phyloP scores from a whole-genome alignment of 2,797 vertebrate genomes.

The Sebastes steindachneri region DNA sequence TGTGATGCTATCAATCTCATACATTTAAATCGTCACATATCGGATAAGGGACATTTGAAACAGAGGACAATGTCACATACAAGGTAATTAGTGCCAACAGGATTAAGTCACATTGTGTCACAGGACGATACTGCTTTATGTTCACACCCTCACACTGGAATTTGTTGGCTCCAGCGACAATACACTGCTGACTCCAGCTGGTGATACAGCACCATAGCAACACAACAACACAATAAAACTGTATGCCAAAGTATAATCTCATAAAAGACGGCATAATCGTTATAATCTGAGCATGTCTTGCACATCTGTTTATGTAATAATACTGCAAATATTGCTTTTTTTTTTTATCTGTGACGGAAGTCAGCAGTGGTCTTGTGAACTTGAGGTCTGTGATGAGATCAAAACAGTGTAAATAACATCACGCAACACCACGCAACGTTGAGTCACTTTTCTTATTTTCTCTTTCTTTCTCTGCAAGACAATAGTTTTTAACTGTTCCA shows the following conservation, averaged over 20 bases:
- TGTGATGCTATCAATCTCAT: background rate
- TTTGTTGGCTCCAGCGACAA: constrained; percentile 4
- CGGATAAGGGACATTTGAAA: background rate
- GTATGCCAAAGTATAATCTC: background rate
- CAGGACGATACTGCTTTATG: background rate
- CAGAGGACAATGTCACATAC: background rate
- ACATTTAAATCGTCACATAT: background rate
- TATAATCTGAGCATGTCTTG: background rate
- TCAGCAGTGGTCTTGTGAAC: background rate
- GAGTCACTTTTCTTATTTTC: background rate
- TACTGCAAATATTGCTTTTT: no score
- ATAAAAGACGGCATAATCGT: background rate
- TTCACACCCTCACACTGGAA: constrained; percentile 20
- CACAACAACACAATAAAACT: constrained; percentile 31
- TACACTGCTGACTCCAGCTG: background rate
- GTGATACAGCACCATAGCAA: constrained; percentile 32
- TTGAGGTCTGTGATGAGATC: background rate
- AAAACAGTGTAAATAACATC: background rate
- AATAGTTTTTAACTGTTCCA: background rate
- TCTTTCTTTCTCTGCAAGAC: no score
- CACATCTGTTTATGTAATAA: background rate
- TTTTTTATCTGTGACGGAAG: background rate
- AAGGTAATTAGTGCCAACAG: background rate
- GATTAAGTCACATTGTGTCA: constrained; percentile 4
- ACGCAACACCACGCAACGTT: no score